Base-by-base conservation (phyloP, 1,140 invertebrate genomes). In the Drosophila chauvacae region DNA sequence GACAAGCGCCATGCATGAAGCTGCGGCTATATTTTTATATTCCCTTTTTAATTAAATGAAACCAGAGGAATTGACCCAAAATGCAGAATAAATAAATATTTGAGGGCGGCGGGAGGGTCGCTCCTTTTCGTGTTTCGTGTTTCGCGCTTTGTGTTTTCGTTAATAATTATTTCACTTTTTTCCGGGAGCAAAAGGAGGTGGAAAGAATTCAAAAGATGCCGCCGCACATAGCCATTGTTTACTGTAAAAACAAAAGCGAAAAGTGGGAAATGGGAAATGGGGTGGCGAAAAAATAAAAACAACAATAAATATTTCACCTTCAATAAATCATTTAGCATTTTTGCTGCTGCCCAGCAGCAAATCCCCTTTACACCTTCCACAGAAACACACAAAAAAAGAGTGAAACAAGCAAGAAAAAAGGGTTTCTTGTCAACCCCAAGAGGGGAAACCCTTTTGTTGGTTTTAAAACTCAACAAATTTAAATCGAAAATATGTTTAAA, bases 231-330 rank as follows among this genome's bases (percentile, higher is more conserved):
- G 64, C 76, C 70, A 72, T 90, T 90, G 81, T 90, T 81, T 76
- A 80, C 82, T 75, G 65, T 71, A 35, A 37, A 72, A 73, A 73
- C 57, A 79, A 72, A 79, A 30, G 60, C 16, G 10, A 61, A 77
- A 68, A 23, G 23, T 3, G 23, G 23, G 23, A 35, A 35, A n/a
- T 10, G 10, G 11, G n/a, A 33, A 61, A 55, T 28, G 41, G 58
- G 60, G 58, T 64, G 82, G 73, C 53, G 53, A 56, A 39, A 56
- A 39, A 39, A 56, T 39, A 71, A 51, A 57, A 87, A 87, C 80
- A 91, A 92, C 87, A 91, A 92, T 91, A 92, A 91, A 92, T 91
- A 92, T 92, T 92, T 92, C 73, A 83, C 80, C 91, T 88, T 90
- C 87, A 92, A 92, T 92, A 92, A 92, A 92, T 92, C 91, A 92